phyloP scores from a whole-genome alignment of 2,888 invertebrate genomes.

The Gortyna flavago region DNA sequence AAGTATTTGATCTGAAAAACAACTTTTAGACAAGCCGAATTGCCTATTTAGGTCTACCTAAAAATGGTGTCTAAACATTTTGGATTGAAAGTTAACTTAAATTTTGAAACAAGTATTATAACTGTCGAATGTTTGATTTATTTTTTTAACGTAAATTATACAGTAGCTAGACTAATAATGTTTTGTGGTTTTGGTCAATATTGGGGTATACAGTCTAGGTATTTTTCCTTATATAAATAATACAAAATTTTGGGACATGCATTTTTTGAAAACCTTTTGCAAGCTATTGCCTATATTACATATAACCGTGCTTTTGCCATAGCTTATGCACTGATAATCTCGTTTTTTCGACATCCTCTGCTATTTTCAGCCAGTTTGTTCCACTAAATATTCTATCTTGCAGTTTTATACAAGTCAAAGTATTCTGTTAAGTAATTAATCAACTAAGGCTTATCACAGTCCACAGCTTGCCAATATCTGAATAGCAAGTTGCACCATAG shows the following conservation, averaged over 20 bases:
- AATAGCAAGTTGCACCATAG: background rate
- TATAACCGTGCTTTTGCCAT: too few species aligned
- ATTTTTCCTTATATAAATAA: background rate
- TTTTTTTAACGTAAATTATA: slow-evolving; percentile 52
- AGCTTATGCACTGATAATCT: too few species aligned
- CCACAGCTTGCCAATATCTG: background rate
- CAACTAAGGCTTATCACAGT: background rate
- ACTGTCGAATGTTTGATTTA: slow-evolving; percentile 40
- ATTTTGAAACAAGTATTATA: slow-evolving; percentile 45
- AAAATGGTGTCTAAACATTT: slow-evolving; percentile 19
- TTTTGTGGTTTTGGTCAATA: slow-evolving; percentile 47
- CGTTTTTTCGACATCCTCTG: background rate
- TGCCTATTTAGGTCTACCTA: background rate
- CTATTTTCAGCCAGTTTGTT: background rate
- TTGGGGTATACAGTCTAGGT: background rate
- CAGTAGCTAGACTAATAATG: slow-evolving; percentile 53
- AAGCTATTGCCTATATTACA: background rate
- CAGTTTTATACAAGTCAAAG: background rate
- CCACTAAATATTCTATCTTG: background rate
- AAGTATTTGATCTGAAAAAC: slow-evolving; percentile 46
- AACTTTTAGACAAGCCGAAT: slow-evolving; percentile 27
- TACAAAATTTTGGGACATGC: background rate
- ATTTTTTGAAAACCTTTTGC: background rate
- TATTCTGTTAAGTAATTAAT: background rate
- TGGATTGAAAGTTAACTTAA: background rate